Base-by-base conservation (phyloP, 1,140 invertebrate genomes). In the Lasioglossum baleicum region DNA sequence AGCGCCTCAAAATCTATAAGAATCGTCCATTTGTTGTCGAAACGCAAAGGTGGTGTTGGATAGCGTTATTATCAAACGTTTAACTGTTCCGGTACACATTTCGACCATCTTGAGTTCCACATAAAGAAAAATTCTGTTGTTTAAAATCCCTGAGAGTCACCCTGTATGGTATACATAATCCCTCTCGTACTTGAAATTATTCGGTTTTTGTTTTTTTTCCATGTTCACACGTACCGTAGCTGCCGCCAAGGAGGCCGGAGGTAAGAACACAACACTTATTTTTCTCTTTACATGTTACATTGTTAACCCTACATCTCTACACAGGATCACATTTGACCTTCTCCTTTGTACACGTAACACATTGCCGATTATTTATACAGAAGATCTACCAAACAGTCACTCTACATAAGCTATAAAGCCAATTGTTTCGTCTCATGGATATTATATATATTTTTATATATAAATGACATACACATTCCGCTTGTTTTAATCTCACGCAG, bases 181-280 rank as follows among this genome's bases (percentile, higher is more conserved):
- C 87, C 84, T 85, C 69, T 84, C 75, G 74, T 83, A 90, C 88
- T 88, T 90, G 85, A 88, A 91, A 92, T 91, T 92, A 91, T 91
- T 90, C 91, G 88, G 90, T 90, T 90, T 91, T 92, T 91, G 75
- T 92, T 91, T 93, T 91, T 89, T 93, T 94, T 93, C 90, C 92
- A 93, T 94, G 94, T 94, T 94, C 93, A 94, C 90, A 91, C 93
- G 94, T 93, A 94, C 94, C 88, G 90, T 92, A 96, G 96, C 94
- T 96, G 94, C 96, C 96, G 90, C 95, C 96, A 90, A 95, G 96
- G 94, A 96, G 96, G 94, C 96, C 96, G 88, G 96, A 97, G 96
- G 96, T 97, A 96, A 93, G 95, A 74, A 87, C 87, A 87, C 90
- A 83, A 88, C 82, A 89, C 82, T 82, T 87, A 73, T 80, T 80